Evolutionary conservation across 1,140 invertebrate species (phyloP), one percentile per base, ranked within the genome.

Genomic region (Macrosteles quadrilineatus): DNA sequence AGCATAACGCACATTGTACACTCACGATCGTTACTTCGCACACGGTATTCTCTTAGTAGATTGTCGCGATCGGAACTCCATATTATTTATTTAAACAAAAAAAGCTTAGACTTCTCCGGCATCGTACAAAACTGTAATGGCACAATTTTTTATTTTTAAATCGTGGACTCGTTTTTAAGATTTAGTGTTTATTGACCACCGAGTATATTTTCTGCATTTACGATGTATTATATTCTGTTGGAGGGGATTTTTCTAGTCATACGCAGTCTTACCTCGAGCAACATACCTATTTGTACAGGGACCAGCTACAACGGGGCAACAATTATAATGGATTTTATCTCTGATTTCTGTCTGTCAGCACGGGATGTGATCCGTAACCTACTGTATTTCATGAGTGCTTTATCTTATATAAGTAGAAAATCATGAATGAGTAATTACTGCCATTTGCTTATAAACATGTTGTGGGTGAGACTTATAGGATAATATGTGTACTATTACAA

Each of bases 381-480:
- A 57, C 53, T 31, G 53, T 47, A 25, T 50, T 53, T 67, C 66
- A 68, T 53, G 67, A 59, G 53, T 69, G 67, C 67, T 69, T 69
- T 69, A 69, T 69, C 59, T 63, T 63, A 32, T 63, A 32, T 63
- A 63, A 63, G 67, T 69, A 69, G 67, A 69, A 50, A 36, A 69
- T 57, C 67, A 69, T 69, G 67, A 50, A 69, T 50, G 67, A 59
- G 67, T 57, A 69, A 69, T 69, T 31, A 69, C 67, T 69, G 67
- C 67, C 67, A 69, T 69, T 69, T 53, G 67, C 57, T 59, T 69
- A 69, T 69, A 69, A 69, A 31, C 32, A 69, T 59, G 67, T 69
- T 69, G 29, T 32, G 67, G 67, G 67, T 32, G 53, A 69, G 67
- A 69, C 50, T 69, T 69, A 69, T 69, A 69, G 47, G 57, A 59